These are phyloP conservation scores for Xenopus tropicalis DNA, from an alignment of 2,113 vertebrate species.

Conservation along the genomic window UCB_Xtro_10.0 CM004446.2:25764501-25765000, in stretches of 20 bases:
- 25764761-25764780: conserved; percentile 85
- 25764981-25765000: conserved; percentile 21
- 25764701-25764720: no score
- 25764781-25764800: conserved; percentile 90
- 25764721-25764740: conserved; percentile 13
- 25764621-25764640: no score
- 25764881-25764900: conserved; percentile 24
- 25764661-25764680: no score
- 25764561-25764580: no score
- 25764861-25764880: conserved; percentile 24
- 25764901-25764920: conserved; percentile 33
- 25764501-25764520: no score
- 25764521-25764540: no score
- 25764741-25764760: conserved; percentile 55
- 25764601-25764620: no score
- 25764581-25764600: no score
- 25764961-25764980: conserved; percentile 21
- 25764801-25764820: conserved; percentile 95
- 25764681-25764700: no score
- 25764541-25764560: no score
- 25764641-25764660: no score
- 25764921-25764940: conserved; percentile 20
- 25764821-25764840: conserved; percentile 88
- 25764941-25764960: conserved; percentile 32
- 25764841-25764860: conserved; percentile 92